Conservation (phyloP, 2,888 invertebrate species). For the Troides aeacus region DNA sequence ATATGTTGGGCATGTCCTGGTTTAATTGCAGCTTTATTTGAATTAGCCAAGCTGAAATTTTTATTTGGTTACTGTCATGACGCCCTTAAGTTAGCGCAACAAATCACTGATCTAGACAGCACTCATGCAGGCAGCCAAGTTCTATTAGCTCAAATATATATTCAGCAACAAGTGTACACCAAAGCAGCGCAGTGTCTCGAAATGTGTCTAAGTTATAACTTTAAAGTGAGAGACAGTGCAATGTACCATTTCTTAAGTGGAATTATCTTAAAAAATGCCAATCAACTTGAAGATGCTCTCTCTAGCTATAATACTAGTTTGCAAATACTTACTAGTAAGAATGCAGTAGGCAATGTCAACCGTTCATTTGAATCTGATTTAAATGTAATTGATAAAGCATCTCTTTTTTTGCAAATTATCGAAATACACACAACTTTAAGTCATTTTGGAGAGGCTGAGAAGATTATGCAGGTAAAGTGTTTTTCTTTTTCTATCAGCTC, state of each 20-base stretch:
- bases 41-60: conserved; percentile 89
- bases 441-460: conserved; percentile 88
- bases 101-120: conserved; percentile 87
- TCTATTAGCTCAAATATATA: conserved; percentile 90
- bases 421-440: conserved; percentile 85
- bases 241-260: conserved; percentile 94
- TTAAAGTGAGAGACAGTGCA: conserved; percentile 94
- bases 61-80: conserved; percentile 87
- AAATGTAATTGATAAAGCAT: conserved; percentile 88
- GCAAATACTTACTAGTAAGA: conserved; percentile 79
- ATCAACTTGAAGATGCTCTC: conserved; percentile 85
- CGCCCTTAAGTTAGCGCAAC: conserved; percentile 85
- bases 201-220: conserved; percentile 94
- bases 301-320: conserved; percentile 88
- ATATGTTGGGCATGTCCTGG: conserved; percentile 91
- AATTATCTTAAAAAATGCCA: conserved; percentile 87
- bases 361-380: conserved; percentile 69
- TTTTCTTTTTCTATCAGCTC: conserved; percentile 31
- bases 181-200: conserved; percentile 93
- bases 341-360: conserved; percentile 45
- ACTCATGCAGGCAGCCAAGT: conserved; percentile 91
- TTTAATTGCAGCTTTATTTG: conserved; percentile 82
- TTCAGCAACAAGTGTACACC: conserved; percentile 84
- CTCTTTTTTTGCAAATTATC: conserved; percentile 92
- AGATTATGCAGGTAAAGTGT: conserved; percentile 84